phyloP scores from a whole-genome alignment of 1,140 invertebrate genomes.

The Ceratina calcarata region DNA sequence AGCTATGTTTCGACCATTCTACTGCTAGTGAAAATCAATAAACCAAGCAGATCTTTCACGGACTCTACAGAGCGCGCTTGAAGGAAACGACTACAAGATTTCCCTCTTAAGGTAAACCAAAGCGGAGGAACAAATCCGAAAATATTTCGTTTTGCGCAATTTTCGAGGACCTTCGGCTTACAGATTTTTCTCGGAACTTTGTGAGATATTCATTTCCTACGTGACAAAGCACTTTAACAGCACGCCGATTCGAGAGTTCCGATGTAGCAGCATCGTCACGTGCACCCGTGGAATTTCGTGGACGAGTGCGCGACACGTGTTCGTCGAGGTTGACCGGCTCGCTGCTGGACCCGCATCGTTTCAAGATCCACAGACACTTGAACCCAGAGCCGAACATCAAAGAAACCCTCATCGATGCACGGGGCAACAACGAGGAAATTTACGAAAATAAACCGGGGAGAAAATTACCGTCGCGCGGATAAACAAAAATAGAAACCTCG shows the following conservation, averaged over 20 bases:
- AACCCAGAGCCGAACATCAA: constrained; percentile 25
- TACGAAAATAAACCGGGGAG: constrained; percentile 31
- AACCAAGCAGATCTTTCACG: constrained; percentile 25
- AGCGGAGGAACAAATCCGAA: neutral
- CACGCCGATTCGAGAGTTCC: constrained; percentile 2
- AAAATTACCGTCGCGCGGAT: constrained; percentile 18
- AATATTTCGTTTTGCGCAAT: neutral
- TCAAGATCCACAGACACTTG: constrained; percentile 31
- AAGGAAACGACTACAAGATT: constrained; percentile 68
- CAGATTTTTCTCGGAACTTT: constrained; percentile 5
- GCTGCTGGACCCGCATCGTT: constrained; percentile 23
- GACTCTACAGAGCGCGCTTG: constrained; percentile 11
- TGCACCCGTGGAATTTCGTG: constrained; percentile 39
- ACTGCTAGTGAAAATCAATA: neutral
- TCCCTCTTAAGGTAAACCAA: constrained; percentile 60
- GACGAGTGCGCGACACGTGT: constrained; percentile 64
- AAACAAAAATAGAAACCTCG: constrained; percentile 20
- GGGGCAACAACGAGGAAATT: constrained; percentile 34
- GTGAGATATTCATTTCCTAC: neutral
- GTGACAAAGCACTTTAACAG: constrained; percentile 49
- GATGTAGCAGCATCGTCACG: constrained; percentile 22
- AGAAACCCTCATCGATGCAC: constrained; percentile 24
- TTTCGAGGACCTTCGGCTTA: constrained; percentile 2
- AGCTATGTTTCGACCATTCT: neutral
- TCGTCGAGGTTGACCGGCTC: constrained; percentile 9